Percentiles rank a stretch among this genome's conserved stretches.
Evolutionary conservation across 92 coral and sea anemone genomes (phyloP).

Genomic region (Diadumene lineata): DNA sequence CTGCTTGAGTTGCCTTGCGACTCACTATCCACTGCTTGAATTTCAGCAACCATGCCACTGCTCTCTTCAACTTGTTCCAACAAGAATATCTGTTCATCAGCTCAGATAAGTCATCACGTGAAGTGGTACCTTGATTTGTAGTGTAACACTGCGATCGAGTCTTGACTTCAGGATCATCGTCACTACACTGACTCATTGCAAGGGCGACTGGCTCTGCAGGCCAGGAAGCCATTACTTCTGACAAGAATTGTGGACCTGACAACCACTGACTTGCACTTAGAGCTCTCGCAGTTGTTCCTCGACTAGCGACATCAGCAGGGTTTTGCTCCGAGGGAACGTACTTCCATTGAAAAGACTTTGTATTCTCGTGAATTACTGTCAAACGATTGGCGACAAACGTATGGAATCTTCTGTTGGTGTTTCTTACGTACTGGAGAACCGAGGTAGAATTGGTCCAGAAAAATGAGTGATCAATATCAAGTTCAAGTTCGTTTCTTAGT

Average conservation of each 20-base stretch:
- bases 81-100: constrained; percentile 26
- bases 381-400: constrained; percentile 43
- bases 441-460: constrained; percentile 53
- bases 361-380: constrained; percentile 25
- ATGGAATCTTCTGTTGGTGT: constrained; percentile 46
- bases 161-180: constrained; percentile 24
- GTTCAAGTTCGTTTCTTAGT: neutral
- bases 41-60: constrained; percentile 38
- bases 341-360: constrained; percentile 32
- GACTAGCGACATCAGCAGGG: constrained; percentile 47
- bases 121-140: neutral
- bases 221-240: constrained; percentile 15
- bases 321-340: constrained; percentile 22
- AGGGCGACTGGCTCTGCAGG: constrained; percentile 27
- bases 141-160: neutral
- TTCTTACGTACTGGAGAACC: constrained; percentile 42
- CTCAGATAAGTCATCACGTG: neutral
- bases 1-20: neutral
- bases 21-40: constrained; percentile 26
- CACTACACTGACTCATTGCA: neutral
- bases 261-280: constrained; percentile 27
- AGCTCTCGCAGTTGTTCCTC: constrained; percentile 34
- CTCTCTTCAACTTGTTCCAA: constrained; percentile 34
- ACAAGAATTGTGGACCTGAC: constrained; percentile 42
- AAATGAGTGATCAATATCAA: constrained; percentile 1